Evolutionary conservation across 2,888 invertebrate species (phyloP).

Genomic region (Pachycephus smyrnensis): DNA sequence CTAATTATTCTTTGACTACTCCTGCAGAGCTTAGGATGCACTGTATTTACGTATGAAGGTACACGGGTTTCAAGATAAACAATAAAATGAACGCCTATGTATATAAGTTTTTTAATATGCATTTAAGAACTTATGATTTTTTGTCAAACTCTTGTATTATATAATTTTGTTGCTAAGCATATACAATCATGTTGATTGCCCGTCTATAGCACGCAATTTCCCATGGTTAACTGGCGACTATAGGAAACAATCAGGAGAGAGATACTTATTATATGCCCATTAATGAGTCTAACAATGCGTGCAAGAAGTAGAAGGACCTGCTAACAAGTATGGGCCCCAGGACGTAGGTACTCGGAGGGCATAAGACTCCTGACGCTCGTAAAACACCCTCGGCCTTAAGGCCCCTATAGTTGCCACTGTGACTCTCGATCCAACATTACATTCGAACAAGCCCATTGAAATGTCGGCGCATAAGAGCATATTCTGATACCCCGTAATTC

Average conservation of each 20-base stretch:
- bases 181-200: neutral
- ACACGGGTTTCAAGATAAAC: neutral
- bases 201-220: neutral
- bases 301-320: constrained; percentile 40
- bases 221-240: neutral
- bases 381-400: constrained; percentile 38
- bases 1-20: neutral
- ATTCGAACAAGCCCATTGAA: constrained; percentile 46
- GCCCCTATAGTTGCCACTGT: constrained; percentile 26
- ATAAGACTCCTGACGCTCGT: constrained; percentile 40
- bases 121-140: neutral
- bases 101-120: neutral
- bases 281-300: constrained; percentile 49
- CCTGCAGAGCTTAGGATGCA: neutral
- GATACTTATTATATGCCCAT: constrained; percentile 44
- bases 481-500: constrained; percentile 41
- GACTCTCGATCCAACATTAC: constrained; percentile 27
- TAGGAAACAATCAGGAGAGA: constrained; percentile 36
- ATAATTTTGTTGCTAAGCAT: neutral
- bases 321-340: constrained; percentile 35
- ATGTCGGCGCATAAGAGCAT: constrained; percentile 48
- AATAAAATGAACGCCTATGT: neutral
- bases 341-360: constrained; percentile 8
- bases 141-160: neutral
- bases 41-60: neutral